These are phyloP conservation scores for Epizoanthus rinbou DNA, from an alignment of 92 coral and sea anemone species.

Conservation along the genomic window DNA sequence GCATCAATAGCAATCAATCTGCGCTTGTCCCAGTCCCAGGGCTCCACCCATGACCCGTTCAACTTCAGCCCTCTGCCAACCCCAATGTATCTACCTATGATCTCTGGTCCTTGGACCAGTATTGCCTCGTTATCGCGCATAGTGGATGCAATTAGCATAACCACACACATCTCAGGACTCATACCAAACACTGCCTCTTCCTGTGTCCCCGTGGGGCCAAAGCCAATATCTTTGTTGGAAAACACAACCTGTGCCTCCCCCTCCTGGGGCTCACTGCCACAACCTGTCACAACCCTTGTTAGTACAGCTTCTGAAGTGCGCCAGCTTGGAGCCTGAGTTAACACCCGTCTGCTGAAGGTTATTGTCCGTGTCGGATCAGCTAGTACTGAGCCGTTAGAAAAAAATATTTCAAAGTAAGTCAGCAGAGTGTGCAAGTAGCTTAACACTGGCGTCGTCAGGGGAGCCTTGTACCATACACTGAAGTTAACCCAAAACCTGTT, in stretches of 20 bases:
- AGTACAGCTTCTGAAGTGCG: background rate
- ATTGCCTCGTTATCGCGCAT: constrained; percentile 36
- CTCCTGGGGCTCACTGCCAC: constrained; percentile 38
- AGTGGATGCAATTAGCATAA: constrained; percentile 21
- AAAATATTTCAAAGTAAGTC: constrained; percentile 4
- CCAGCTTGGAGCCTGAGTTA: constrained; percentile 15
- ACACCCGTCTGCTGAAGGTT: constrained; percentile 13
- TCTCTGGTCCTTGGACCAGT: constrained; percentile 31
- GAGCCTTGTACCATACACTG: constrained; percentile 39
- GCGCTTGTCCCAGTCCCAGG: constrained; percentile 26
- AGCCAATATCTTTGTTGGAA: constrained; percentile 42
- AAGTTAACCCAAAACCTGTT: constrained; percentile 39
- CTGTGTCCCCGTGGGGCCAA: constrained; percentile 39
- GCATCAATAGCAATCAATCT: constrained; percentile 37
- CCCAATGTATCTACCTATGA: constrained; percentile 34
- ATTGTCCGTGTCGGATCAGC: background rate
- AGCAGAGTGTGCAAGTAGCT: constrained; percentile 16
- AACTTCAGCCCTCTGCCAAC: constrained; percentile 37
- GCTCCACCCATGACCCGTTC: constrained; percentile 29
- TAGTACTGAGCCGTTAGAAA: background rate
- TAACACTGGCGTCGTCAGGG: constrained; percentile 5
- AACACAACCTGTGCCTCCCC: constrained; percentile 30
- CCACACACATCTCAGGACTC: constrained; percentile 43
- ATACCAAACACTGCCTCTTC: constrained; percentile 42
- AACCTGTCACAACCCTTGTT: constrained; percentile 1